Evolutionary conservation across 1,140 invertebrate genomes (phyloP).

Genomic region (Platyscapa corneri): DNA sequence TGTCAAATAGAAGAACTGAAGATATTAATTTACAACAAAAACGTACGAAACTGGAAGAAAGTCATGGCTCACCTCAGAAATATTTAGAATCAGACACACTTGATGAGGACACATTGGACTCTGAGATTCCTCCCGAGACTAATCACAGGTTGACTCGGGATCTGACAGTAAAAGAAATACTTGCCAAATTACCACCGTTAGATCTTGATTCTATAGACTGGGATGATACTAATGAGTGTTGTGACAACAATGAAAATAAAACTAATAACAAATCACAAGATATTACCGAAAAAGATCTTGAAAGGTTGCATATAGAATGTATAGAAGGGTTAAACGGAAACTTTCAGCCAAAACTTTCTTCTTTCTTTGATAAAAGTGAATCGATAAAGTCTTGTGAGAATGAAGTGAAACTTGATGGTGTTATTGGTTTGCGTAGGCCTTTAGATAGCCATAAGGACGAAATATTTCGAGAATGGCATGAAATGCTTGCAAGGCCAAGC

Average conservation of each 20-base stretch:
- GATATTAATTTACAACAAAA: conserved; percentile 38
- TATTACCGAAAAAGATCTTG: conserved; percentile 62
- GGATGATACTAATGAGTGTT: conserved; percentile 66
- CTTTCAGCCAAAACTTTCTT: conserved; percentile 64
- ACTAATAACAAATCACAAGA: conserved; percentile 54
- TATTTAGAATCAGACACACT: conserved; percentile 44
- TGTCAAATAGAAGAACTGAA: conserved; percentile 52
- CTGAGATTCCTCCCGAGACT: conserved; percentile 47
- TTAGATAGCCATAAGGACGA: conserved; percentile 63
- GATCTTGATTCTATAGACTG: conserved; percentile 76
- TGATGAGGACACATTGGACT: conserved; percentile 48
- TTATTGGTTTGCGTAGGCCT: conserved; percentile 56
- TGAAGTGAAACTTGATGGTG: conserved; percentile 52
- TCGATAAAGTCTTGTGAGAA: conserved; percentile 54
- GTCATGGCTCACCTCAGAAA: conserved; percentile 45
- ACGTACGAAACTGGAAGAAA: conserved; percentile 49
- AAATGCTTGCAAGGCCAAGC: conserved; percentile 81
- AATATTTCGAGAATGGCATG: conserved; percentile 88
- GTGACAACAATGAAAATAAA: conserved; percentile 60
- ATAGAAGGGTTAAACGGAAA: conserved; percentile 72
- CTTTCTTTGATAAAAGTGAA: conserved; percentile 53
- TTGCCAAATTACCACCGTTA: conserved; percentile 79
- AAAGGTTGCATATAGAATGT: conserved; percentile 66
- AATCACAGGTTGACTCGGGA: conserved; percentile 54
- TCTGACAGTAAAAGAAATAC: conserved; percentile 76